These are phyloP conservation scores for Urechis unicinctus DNA, from an alignment of 2,888 invertebrate genomes.

Conservation along the genomic window DNA sequence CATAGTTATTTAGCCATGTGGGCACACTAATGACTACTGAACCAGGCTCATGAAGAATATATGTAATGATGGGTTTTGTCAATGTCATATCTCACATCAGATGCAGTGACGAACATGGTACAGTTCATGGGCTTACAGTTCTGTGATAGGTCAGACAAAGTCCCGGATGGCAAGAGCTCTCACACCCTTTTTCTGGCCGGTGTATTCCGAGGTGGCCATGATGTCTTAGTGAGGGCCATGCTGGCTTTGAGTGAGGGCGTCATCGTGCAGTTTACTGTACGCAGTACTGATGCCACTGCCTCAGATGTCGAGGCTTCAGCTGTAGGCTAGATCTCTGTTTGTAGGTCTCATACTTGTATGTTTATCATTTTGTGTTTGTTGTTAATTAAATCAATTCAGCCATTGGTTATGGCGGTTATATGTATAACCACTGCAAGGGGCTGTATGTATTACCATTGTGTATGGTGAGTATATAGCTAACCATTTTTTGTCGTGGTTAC, in stretches of 20 bases:
- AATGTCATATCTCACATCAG: conserved; percentile 38
- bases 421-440: no score
- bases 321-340: conserved; percentile 44
- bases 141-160: conserved; percentile 75
- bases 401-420: no score
- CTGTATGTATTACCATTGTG: no score
- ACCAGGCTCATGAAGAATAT: no score
- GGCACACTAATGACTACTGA: no score
- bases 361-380: no score
- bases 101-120: conserved; percentile 76
- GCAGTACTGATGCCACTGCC: conserved; percentile 77
- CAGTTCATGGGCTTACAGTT: conserved; percentile 78
- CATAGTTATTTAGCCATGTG: no score
- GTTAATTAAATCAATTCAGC: no score
- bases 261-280: conserved; percentile 86
- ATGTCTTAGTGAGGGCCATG: conserved; percentile 80
- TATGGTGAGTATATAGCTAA: no score
- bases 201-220: conserved; percentile 82
- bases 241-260: conserved; percentile 59
- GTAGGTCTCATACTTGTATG: no score
- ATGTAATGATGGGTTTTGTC: no score
- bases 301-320: conserved; percentile 69
- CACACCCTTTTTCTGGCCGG: conserved; percentile 79
- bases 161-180: conserved; percentile 72
- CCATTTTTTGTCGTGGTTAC: no score